phyloP scores from a whole-genome alignment of 23 tunicate genomes.

The Phallusia fumigata region DNA sequence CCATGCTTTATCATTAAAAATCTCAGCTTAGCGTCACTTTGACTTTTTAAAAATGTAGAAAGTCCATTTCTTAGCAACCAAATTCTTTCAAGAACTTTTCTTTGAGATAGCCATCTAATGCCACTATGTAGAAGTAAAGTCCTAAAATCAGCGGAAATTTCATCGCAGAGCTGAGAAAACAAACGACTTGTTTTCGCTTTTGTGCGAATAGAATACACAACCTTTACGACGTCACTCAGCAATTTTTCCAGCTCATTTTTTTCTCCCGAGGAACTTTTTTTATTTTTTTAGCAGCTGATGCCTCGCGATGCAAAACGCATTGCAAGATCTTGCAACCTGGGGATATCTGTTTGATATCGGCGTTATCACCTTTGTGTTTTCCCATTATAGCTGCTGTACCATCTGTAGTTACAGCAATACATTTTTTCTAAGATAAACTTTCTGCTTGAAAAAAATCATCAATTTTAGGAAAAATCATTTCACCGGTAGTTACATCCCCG shows the following conservation, averaged over 20 bases:
- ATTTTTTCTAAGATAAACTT: conserved; percentile 35
- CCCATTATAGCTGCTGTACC: conserved; percentile 47
- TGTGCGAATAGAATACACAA: conserved; percentile 40
- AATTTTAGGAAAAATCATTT: conserved; percentile 38
- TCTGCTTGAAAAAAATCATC: conserved; percentile 41
- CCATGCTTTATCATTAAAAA: conserved; percentile 8
- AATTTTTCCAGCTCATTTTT: conserved; percentile 4
- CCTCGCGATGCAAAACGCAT: no score
- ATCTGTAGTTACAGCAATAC: conserved; percentile 43
- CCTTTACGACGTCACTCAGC: conserved; percentile 32
- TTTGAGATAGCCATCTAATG: no score
- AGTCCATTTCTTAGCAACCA: neutral
- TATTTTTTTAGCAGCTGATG: neutral
- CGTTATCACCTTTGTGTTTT: conserved; percentile 28
- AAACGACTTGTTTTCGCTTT: conserved; percentile 36
- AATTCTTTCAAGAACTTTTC: neutral
- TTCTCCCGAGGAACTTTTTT: conserved; percentile 16
- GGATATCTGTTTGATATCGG: no score
- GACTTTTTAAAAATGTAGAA: no score
- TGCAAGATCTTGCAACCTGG: no score
- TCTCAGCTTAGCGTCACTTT: no score
- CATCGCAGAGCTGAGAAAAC: conserved; percentile 9
- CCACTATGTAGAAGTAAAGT: no score
- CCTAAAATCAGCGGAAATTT: no score
- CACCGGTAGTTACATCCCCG: conserved; percentile 39